phyloP scores from a whole-genome alignment of 2,113 vertebrate genomes.

The Apistogramma diplotaenia region DNA sequence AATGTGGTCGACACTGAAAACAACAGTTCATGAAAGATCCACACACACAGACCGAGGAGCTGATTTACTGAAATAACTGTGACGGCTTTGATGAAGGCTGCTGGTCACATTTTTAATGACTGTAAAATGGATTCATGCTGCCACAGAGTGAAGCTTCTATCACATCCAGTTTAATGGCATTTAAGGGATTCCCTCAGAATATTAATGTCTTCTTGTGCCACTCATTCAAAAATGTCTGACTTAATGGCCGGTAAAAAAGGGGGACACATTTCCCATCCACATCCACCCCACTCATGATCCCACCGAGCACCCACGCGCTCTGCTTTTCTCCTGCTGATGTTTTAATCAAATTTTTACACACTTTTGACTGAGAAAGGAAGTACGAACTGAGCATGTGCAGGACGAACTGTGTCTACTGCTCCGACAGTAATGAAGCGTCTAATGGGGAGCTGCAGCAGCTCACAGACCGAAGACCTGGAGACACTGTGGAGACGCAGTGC shows the following conservation, averaged over 20 bases:
- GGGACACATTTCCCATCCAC: neutral
- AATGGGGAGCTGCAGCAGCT: conserved; percentile 57
- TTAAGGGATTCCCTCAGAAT: neutral
- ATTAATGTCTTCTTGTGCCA: neutral
- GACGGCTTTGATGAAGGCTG: no score
- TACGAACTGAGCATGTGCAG: neutral
- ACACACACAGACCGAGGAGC: neutral
- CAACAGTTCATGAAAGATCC: neutral
- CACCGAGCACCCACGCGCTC: neutral
- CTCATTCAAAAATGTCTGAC: no score
- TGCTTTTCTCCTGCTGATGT: neutral
- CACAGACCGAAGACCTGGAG: conserved; percentile 34
- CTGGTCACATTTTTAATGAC: neutral
- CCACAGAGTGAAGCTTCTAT: neutral
- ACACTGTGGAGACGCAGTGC: conserved; percentile 62
- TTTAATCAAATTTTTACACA: neutral
- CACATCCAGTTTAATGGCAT: neutral
- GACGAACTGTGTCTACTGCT: conserved; percentile 28
- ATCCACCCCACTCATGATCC: neutral
- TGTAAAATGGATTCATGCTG: neutral
- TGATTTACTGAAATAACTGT: neutral
- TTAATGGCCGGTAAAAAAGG: no score
- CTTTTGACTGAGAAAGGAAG: neutral
- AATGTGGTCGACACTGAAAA: neutral
- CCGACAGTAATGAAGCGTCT: conserved; percentile 61